Evolutionary conservation across 30 jellyfish, hydroid and myxozoan species (phyloP), one percentile per base, ranked within the genome.

Genomic region (Turritopsis rubra): DNA sequence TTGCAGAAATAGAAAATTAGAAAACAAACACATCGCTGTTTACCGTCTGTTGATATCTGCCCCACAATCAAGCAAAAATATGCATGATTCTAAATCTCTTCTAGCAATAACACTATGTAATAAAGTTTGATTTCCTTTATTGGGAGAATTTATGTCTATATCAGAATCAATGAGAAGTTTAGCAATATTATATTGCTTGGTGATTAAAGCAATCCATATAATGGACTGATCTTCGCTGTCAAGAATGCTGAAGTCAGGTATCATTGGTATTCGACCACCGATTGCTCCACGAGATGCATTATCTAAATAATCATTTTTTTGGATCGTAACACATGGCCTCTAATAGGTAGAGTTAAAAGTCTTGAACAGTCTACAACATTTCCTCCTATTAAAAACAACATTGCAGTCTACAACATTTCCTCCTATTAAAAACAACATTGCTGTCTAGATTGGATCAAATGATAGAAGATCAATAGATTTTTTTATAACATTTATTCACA

Each of bases 181-280:
- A 0, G 96, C 98, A 21, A 88, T 85, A 41, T 85, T 87, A 53
- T 76, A 80, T 60, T 92, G 98, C 21, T 88, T 72, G 23, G 95
- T 87, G 93, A 92, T 79, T n/a, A 92, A 76, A 1, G 98, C 96
- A 27, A 92, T 28, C 77, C 86, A 95, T 8, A 92, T 88, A 1
- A 83, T 88, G 30, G 98, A 60, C 81, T 92, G 98, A 21, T 90
- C 95, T 70, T 82, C 98, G 66, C 98, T 92, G 89, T 92, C 98
- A 26, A 74, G 85, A 28, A 84, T 21, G 53, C 83, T 88, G 86
- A 92, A 88, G 75, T 92, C 98, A 20, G 98, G 96, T 13, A 79
- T 29, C 30, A 92, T 87, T 26, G 94, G 95, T 7, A 92, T 80
- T 16, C 98, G 92, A 17, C 98, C 98, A 83, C 96, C 93, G 17